Evolutionary conservation across 2,113 vertebrate species (phyloP).

Genomic region (Ardeotis arabs): DNA sequence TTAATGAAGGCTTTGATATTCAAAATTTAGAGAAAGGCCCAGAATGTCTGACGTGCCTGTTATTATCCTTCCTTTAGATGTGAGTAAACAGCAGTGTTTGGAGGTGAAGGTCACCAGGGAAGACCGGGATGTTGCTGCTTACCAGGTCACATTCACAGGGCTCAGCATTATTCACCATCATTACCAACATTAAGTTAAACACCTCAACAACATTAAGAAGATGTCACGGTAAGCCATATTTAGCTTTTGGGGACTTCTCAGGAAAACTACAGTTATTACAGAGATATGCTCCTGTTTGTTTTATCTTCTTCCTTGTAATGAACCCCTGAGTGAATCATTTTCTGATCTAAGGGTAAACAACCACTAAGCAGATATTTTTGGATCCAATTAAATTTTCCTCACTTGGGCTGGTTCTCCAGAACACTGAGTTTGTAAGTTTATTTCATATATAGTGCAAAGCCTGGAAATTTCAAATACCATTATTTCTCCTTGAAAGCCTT

Average conservation of each 20-base stretch:
- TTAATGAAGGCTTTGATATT: conserved; percentile 57
- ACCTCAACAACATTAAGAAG: background rate
- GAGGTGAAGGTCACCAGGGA: conserved; percentile 49
- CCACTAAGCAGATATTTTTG: background rate
- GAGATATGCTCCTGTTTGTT: background rate
- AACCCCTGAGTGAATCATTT: fast-evolving
- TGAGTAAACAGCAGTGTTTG: background rate
- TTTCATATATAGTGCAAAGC: background rate
- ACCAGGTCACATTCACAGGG: background rate
- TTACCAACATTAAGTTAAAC: background rate
- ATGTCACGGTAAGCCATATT: fast-evolving
- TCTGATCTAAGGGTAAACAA: background rate
- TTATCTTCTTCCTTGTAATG: background rate
- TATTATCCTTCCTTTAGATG: conserved; percentile 8
- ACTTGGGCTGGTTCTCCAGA: background rate
- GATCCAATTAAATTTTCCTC: background rate
- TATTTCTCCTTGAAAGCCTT: background rate
- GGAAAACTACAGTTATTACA: background rate
- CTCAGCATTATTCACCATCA: background rate
- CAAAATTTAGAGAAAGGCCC: conserved; percentile 19
- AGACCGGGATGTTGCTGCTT: background rate
- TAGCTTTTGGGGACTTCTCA: background rate
- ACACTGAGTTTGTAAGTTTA: background rate
- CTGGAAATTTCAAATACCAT: background rate
- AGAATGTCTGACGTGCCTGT: background rate